phyloP scores from a whole-genome alignment of 1,140 invertebrate genomes.

The Zaprionus inermis region DNA sequence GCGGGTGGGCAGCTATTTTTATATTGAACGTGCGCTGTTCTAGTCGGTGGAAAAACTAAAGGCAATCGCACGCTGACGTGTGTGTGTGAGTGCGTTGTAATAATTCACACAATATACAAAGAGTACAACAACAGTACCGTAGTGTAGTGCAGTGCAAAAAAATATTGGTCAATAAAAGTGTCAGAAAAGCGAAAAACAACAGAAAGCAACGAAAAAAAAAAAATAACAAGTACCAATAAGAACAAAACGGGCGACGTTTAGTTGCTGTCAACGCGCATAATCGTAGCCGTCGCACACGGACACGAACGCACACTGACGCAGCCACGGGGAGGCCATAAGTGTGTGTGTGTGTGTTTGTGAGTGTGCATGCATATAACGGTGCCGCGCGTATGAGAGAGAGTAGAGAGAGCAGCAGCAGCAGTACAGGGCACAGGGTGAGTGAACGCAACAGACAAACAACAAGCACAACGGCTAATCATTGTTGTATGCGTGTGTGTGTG shows the following conservation, averaged over 20 bases:
- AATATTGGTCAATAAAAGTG: conserved; percentile 1
- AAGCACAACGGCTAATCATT: conserved; percentile 28
- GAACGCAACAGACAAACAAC: conserved; percentile 46
- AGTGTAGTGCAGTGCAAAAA: conserved; percentile 21
- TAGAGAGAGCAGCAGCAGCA: not conserved
- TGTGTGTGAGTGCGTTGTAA: conserved; percentile 16
- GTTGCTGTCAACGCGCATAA: conserved; percentile 74
- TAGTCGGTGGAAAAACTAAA: conserved; percentile 51
- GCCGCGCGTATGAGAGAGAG: conserved; percentile 30
- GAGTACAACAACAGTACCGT: not conserved
- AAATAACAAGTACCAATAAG: conserved; percentile 38
- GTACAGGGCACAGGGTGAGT: conserved; percentile 47
- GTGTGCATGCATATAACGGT: conserved; percentile 22
- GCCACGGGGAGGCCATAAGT: not conserved
- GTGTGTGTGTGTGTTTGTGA: conserved; percentile 9
- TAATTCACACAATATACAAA: conserved; percentile 26
- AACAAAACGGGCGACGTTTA: conserved; percentile 64
- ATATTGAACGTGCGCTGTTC: conserved; percentile 39
- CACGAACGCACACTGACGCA: conserved; percentile 22
- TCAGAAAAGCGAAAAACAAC: conserved; percentile 35
- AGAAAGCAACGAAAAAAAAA: conserved; percentile 12
- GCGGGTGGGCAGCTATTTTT: conserved; percentile 72
- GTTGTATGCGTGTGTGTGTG: not conserved
- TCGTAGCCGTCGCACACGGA: conserved; percentile 71
- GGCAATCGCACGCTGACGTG: conserved; percentile 33